Evolutionary conservation across 2,797 vertebrate species (phyloP).

Genomic region (Syngnathus rostellatus): DNA sequence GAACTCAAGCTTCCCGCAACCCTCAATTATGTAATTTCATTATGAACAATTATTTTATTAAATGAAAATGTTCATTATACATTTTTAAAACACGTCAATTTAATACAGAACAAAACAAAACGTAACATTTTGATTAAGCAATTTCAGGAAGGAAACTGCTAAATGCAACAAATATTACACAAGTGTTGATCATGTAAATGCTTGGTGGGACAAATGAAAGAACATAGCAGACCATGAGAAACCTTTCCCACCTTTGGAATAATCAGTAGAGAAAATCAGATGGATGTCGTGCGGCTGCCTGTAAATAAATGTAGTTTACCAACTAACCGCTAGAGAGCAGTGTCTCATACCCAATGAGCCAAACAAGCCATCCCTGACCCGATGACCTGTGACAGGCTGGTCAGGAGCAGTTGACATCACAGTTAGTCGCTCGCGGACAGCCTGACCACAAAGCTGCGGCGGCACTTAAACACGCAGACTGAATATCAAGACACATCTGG

Average conservation of each 20-base stretch:
- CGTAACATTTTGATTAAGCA: not conserved
- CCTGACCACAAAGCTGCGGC: slow-evolving; percentile 21
- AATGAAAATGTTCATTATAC: too few relatives aligned
- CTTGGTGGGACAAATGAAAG: too few relatives aligned
- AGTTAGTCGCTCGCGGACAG: slow-evolving; percentile 10
- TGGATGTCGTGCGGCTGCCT: not conserved
- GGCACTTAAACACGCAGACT: slow-evolving; percentile 3
- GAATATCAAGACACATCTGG: slow-evolving; percentile 32
- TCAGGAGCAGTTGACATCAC: slow-evolving; percentile 20
- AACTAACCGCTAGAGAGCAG: slow-evolving; percentile 47
- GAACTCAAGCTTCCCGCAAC: too few relatives aligned
- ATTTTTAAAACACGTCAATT: too few relatives aligned
- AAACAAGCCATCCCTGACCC: slow-evolving; percentile 28
- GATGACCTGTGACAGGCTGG: slow-evolving; percentile 37
- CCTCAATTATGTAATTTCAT: too few relatives aligned
- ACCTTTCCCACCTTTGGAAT: not conserved
- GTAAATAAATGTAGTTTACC: not conserved
- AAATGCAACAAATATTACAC: too few relatives aligned
- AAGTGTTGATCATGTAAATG: too few relatives aligned
- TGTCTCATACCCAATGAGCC: slow-evolving; percentile 15
- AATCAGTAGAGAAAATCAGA: not conserved
- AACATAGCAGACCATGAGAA: too few relatives aligned
- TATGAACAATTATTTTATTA: too few relatives aligned
- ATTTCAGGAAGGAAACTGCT: not conserved
- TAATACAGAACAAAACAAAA: too few relatives aligned